Evolutionary conservation across 2,113 vertebrate species (phyloP).

Genomic region (Pithys albifrons): DNA sequence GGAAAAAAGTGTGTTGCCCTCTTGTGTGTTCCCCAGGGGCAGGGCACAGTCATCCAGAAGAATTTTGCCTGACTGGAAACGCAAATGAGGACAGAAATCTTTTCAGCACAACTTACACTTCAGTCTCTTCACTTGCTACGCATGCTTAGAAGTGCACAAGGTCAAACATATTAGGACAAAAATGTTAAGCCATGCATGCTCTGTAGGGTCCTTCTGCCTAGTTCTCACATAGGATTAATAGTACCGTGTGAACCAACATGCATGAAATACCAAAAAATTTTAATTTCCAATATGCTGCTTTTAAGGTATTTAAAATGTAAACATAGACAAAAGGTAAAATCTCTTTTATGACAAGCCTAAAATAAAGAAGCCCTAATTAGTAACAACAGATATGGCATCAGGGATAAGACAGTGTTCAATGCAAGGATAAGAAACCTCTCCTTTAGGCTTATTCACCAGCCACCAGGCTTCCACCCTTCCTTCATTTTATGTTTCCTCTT

Average conservation of each 20-base stretch:
- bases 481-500: neutral
- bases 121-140: neutral
- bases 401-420: neutral
- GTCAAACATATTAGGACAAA: slow-evolving; percentile 12
- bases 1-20: neutral
- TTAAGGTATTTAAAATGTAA: slow-evolving; percentile 50
- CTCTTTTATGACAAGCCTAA: slow-evolving; percentile 46
- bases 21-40: neutral
- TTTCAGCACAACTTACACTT: slow-evolving; percentile 29
- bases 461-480: neutral
- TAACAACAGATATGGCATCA: slow-evolving; percentile 13
- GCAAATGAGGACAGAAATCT: slow-evolving; percentile 34
- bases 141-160: neutral
- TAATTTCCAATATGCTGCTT: neutral
- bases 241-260: neutral
- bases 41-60: neutral
- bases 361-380: slow-evolving; percentile 64
- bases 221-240: neutral
- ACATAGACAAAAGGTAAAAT: slow-evolving; percentile 44
- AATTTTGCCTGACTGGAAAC: slow-evolving; percentile 40
- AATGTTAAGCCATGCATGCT: neutral
- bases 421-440: neutral
- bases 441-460: neutral
- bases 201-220: neutral
- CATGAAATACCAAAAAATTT: neutral